These are phyloP conservation scores for Ennomos quercinarius DNA, from an alignment of 2,888 invertebrate species.

Conservation along the genomic window DNA sequence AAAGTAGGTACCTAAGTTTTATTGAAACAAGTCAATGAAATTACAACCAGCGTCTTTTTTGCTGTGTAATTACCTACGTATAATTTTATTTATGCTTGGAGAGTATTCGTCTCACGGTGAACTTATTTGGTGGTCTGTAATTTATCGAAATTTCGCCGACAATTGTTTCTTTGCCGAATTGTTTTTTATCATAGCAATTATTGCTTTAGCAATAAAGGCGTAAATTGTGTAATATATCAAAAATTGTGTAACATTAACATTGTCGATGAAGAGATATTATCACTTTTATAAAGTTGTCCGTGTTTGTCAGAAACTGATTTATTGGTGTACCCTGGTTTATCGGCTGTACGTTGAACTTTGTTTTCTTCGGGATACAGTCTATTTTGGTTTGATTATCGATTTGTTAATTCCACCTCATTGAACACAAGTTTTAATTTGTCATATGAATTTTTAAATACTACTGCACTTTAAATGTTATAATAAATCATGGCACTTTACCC, in stretches of 20 bases:
- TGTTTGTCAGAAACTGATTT: slow-evolving; percentile 57
- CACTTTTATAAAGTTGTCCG: slow-evolving; percentile 64
- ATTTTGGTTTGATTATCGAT: slow-evolving; percentile 9
- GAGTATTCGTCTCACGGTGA: slow-evolving; percentile 52
- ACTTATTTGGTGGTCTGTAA: slow-evolving; percentile 67
- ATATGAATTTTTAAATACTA: slow-evolving; percentile 31
- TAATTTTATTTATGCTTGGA: slow-evolving; percentile 62
- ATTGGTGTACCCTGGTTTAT: slow-evolving; percentile 47
- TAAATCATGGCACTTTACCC: slow-evolving; percentile 34
- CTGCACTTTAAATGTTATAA: slow-evolving; percentile 37
- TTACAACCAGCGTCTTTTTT: slow-evolving; percentile 38
- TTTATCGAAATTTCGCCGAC: slow-evolving; percentile 52
- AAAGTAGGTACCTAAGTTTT: slow-evolving; percentile 46
- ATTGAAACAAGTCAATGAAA: slow-evolving; percentile 35
- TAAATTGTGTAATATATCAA: slow-evolving; percentile 41
- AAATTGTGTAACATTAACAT: slow-evolving; percentile 36
- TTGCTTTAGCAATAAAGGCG: slow-evolving; percentile 45
- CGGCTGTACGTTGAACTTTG: slow-evolving; percentile 33
- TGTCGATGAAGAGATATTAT: slow-evolving; percentile 52
- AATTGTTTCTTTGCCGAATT: slow-evolving; percentile 41
- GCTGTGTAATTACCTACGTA: slow-evolving; percentile 57
- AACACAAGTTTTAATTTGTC: slow-evolving; percentile 39
- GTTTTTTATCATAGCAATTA: slow-evolving; percentile 43
- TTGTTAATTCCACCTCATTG: slow-evolving; percentile 15
- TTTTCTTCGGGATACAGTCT: slow-evolving; percentile 3